phyloP scores from a whole-genome alignment of 2,113 vertebrate species.

The Okapia johnstoni region DNA sequence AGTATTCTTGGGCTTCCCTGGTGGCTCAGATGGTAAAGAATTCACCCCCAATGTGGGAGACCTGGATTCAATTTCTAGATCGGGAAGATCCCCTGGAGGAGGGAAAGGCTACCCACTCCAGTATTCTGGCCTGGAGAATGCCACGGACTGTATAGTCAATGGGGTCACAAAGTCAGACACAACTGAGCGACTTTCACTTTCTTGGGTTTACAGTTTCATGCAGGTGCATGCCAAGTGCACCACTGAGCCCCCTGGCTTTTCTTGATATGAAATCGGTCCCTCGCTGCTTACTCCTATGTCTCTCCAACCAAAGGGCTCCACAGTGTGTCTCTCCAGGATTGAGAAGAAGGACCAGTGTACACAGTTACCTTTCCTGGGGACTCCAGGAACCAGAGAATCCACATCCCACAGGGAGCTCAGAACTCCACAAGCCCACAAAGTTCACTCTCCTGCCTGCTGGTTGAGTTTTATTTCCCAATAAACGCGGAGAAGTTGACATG shows the following conservation, averaged over 20 bases:
- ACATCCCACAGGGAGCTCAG: not conserved
- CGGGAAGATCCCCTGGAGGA: not conserved
- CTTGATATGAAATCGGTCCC: not conserved
- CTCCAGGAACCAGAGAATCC: not conserved
- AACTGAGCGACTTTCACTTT: not conserved
- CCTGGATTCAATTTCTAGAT: not conserved
- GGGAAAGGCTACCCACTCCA: not conserved
- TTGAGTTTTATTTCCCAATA: constrained; percentile 1
- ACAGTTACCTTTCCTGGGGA: not conserved
- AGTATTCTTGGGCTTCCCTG: not conserved
- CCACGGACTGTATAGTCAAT: not conserved
- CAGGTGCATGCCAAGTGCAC: not conserved
- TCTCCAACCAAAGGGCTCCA: not conserved
- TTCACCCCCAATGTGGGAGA: rapidly evolving
- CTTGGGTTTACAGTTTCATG: not conserved
- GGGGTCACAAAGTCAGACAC: not conserved
- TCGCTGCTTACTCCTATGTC: not conserved
- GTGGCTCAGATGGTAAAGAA: not conserved
- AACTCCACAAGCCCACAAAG: not conserved
- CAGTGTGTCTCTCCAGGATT: not conserved
- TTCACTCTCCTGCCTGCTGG: not conserved
- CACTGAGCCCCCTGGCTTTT: not conserved
- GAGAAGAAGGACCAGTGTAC: not conserved
- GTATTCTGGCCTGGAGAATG: not conserved
- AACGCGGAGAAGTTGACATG: constrained; percentile 31